Conservation (phyloP, 2,113 vertebrate genomes). For the Edolisoma coerulescens region DNA sequence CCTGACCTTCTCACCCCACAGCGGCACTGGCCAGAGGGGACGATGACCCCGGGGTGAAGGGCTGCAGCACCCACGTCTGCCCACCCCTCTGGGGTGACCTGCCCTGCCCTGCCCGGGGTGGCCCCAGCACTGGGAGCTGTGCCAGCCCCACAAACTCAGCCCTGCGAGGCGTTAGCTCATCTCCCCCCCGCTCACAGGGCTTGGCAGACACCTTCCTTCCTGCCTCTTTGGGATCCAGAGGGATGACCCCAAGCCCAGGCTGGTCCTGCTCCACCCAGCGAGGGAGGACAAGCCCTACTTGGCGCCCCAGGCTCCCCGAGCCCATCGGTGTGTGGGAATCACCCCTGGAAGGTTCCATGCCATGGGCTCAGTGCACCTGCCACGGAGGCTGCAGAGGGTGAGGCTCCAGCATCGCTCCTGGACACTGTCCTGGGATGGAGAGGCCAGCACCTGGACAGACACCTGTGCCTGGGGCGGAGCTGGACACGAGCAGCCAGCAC, state of each 20-base stretch:
- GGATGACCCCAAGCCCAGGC: not conserved
- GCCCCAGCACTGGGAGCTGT: not conserved
- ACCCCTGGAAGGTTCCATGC: not conserved
- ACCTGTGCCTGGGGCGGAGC: not conserved
- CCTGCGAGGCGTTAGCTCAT: not conserved
- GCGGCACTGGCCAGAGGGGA: not conserved
- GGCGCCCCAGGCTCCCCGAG: fast-evolving
- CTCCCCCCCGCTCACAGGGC: not conserved
- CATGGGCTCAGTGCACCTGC: not conserved
- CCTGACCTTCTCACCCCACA: not conserved
- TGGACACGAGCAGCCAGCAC: not conserved
- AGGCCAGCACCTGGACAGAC: not conserved
- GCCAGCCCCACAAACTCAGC: not conserved
- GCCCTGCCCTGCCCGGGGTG: not conserved
- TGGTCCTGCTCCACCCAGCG: not conserved
- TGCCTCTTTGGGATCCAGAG: not conserved
- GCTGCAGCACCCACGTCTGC: not conserved
- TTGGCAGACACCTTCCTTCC: not conserved
- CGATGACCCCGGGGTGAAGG: fast-evolving
- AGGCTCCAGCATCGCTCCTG: not conserved
- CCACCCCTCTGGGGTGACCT: not conserved
- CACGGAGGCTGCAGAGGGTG: fast-evolving
- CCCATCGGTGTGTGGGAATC: not conserved
- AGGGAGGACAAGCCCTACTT: not conserved
- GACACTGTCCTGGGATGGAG: not conserved